Evolutionary conservation across 2,113 vertebrate species (phyloP), one percentile per base, ranked within the genome.

Genomic region (Pantherophis guttatus): DNA sequence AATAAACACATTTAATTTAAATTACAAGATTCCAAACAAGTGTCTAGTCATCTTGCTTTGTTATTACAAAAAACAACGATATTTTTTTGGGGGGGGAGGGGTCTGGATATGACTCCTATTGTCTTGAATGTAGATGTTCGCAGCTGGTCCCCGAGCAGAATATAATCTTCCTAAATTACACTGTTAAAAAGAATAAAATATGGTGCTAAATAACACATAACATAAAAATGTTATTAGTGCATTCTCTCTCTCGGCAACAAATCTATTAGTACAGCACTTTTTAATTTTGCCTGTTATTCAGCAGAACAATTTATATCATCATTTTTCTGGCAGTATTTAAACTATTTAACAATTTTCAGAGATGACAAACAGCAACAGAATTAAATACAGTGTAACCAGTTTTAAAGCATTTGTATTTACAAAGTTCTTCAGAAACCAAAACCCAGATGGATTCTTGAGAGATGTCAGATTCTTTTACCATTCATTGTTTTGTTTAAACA

Each of bases 101-200:
- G 19, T 26, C 33, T 81, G 70, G 70, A 81, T 70, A 92, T 29
- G 91, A 39, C 39, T 87, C 7, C 86, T 93, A 89, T 88, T 92
- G 93, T 93, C 93, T 65, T 91, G 93, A 95, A 93, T 90, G 10
- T 96, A 95, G 92, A 96, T 94, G 95, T 96, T 96, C 94, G 54
- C 94, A 96, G 94, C 91, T 59, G 91, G 95, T 95, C 95, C 95
- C 92, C 85, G 95, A 95, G 96, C 90, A 88, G 90, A 96, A 97
- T 94, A 96, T 95, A 95, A 95, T 91, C 53, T 26, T 93, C 96
- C 95, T 95, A 92, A 95, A 97, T 96, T 92, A 93, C 96, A 96
- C 93, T 86, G 92, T 94, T 97, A 96, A 96, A 44, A 96, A 96
- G 96, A 55, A 91, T 81, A 81, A 62, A 65, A 85, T 39, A 24